Base-by-base conservation (phyloP, 2,113 vertebrate species). In the Synodontis membranacea region DNA sequence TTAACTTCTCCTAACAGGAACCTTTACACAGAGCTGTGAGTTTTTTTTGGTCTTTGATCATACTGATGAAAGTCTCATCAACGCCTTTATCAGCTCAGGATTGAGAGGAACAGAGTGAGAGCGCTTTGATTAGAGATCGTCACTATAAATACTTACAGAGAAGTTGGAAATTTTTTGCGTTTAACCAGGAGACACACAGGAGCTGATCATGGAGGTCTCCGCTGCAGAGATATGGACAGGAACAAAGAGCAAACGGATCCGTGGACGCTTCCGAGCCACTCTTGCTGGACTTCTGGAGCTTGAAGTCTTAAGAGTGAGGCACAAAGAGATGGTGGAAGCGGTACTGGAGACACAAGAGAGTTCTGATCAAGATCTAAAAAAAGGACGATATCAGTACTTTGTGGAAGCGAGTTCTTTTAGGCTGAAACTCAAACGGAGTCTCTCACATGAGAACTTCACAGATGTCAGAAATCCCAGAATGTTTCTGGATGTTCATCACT, bases 211-310 rank as follows among this genome's bases (percentile, higher is more conserved):
- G 34, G 82, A 84, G 87, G 37, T 70, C 39, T 74, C 87, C 15
- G 34, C 72, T 60, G 34, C 34, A 44, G 28, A 37, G 39, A 14
- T 28, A 19, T 81, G 66, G 81, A 64, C 84, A 50, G 58, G 44
- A 52, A 42, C 9, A 12, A 80, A 52, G 25, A 88, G 85, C 12
- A 84, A 75, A 37, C 88, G 89, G 31, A 88, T 92, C 8, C 72
- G 78, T 85, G 89, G 91, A 21, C 88, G 91, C 3, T 91, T 91
- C 60, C 88, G 87, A 54, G 90, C 89, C 9, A 87, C 88, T 62
- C 75, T 92, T 80, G 89, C 90, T 42, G 91, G 91, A 12, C 84
- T 92, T 34, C 56, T 91, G 39, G 91, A 92, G 84, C 89, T 92
- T 79, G 90, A 91, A 21, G 76, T 91, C 54, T 75, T 92, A 72